These are phyloP conservation scores for Limanda limanda DNA, from an alignment of 2,113 vertebrate species.

Conservation along the genomic window DNA sequence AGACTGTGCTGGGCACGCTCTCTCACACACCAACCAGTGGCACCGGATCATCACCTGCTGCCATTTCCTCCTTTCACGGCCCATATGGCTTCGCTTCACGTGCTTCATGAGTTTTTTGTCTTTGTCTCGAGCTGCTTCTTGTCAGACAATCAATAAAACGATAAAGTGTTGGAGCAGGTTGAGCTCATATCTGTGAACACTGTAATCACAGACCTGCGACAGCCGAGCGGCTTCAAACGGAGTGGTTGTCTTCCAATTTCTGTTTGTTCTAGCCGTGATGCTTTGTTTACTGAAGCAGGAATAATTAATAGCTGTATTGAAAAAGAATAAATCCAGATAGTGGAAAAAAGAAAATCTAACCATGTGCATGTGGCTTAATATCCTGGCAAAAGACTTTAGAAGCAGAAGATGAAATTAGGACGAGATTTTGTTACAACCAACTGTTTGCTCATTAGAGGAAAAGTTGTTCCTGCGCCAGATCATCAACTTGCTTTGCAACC, in stretches of 20 bases:
- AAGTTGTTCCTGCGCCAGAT: conserved; percentile 14
- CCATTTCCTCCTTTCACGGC: conserved; percentile 18
- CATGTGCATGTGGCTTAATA: conserved; percentile 26
- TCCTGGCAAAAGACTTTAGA: conserved; percentile 23
- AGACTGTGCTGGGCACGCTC: conserved; percentile 16
- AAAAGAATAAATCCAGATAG: not conserved
- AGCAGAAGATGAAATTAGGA: conserved; percentile 26
- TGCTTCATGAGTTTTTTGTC: conserved; percentile 2
- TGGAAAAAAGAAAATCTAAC: conserved; percentile 29
- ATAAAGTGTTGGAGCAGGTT: not conserved
- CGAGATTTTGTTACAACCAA: not conserved
- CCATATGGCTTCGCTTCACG: conserved; percentile 15
- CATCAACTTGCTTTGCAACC: conserved; percentile 25
- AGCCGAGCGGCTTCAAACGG: conserved; percentile 4
- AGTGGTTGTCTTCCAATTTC: not conserved
- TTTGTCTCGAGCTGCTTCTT: not conserved
- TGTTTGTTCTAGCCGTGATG: not conserved
- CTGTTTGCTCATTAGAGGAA: too few relatives aligned
- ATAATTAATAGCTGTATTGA: conserved; percentile 15
- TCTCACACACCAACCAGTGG: conserved; percentile 20
- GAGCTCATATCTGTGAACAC: not conserved
- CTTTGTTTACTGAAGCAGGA: conserved; percentile 20
- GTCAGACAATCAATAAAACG: not conserved
- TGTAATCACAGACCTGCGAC: not conserved
- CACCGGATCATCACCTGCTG: conserved; percentile 41